phyloP scores from a whole-genome alignment of 2,113 vertebrate species.

The Oreocharis arfaki region DNA sequence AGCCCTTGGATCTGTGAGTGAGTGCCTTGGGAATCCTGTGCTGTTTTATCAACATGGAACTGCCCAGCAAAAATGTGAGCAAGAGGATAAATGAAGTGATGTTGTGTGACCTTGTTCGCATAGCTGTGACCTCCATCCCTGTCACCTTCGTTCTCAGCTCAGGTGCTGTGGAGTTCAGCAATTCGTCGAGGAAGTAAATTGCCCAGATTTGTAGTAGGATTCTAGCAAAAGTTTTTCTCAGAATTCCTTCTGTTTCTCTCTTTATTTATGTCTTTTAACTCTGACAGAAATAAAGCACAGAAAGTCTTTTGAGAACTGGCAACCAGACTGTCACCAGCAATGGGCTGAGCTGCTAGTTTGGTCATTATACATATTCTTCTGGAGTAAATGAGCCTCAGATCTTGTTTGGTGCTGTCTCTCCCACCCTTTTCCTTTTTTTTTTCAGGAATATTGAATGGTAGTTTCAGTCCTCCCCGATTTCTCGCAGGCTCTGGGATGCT shows the following conservation, averaged over 20 bases:
- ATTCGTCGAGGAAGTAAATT: neutral
- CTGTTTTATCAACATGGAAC: accelerated
- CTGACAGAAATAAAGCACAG: neutral
- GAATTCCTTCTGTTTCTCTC: neutral
- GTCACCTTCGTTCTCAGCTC: neutral
- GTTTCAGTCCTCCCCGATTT: neutral
- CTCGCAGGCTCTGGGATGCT: neutral
- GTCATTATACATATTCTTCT: neutral
- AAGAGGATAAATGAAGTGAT: neutral
- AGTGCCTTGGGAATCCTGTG: neutral
- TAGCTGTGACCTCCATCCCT: neutral
- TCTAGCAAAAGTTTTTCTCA: neutral
- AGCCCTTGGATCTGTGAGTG: neutral
- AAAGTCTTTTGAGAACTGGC: neutral
- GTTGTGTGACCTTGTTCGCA: neutral
- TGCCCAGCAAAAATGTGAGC: neutral
- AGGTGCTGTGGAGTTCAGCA: neutral
- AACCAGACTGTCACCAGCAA: neutral
- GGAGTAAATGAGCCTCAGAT: neutral
- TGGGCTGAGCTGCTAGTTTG: neutral
- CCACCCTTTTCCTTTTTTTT: neutral
- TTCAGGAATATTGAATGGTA: neutral
- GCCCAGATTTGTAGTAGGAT: neutral
- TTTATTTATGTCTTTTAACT: neutral
- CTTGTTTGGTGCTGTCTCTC: neutral